Evolutionary conservation across 2,888 invertebrate species (phyloP).

Genomic region (Oconnorella tubifera): DNA sequence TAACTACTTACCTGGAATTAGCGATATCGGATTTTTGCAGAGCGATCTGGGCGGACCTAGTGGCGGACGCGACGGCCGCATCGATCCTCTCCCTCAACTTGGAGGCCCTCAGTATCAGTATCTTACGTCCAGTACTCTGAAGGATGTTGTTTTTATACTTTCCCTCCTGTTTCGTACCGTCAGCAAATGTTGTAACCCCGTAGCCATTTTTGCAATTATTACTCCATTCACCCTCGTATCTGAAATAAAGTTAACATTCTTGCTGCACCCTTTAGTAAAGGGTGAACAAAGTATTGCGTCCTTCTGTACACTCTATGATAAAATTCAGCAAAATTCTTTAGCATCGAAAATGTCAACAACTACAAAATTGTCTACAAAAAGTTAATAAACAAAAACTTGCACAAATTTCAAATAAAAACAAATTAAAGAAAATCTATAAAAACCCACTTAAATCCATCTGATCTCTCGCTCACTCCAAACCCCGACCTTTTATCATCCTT

Average conservation of each 20-base stretch:
- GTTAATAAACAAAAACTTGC: too few species aligned
- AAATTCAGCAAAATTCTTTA: too few species aligned
- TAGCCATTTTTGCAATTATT: conserved; percentile 99
- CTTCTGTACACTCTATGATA: too few species aligned
- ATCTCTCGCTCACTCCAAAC: conserved; percentile 95
- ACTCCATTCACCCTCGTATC: conserved; percentile 99
- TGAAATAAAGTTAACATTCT: too few species aligned
- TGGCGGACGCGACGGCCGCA: conserved; percentile 89
- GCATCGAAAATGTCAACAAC: too few species aligned
- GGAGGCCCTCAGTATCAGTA: conserved; percentile 91
- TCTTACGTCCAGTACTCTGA: conserved; percentile 91
- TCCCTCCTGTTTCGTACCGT: conserved; percentile 93
- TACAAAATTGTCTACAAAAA: too few species aligned
- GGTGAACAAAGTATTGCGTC: too few species aligned
- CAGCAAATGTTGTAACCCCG: conserved; percentile 94
- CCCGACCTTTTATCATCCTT: conserved; percentile 98
- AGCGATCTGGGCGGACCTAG: conserved; percentile 93
- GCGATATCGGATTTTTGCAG: conserved; percentile 97
- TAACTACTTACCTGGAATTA: conserved; percentile 70
- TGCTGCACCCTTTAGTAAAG: too few species aligned
- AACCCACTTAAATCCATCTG: conserved; percentile 72
- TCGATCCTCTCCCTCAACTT: conserved; percentile 97
- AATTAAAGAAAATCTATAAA: too few species aligned
- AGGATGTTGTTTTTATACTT: conserved; percentile 99
- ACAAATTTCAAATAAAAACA: too few species aligned